Evolutionary conservation across 2,888 invertebrate species (phyloP).

Genomic region (Oscheius onirici): DNA sequence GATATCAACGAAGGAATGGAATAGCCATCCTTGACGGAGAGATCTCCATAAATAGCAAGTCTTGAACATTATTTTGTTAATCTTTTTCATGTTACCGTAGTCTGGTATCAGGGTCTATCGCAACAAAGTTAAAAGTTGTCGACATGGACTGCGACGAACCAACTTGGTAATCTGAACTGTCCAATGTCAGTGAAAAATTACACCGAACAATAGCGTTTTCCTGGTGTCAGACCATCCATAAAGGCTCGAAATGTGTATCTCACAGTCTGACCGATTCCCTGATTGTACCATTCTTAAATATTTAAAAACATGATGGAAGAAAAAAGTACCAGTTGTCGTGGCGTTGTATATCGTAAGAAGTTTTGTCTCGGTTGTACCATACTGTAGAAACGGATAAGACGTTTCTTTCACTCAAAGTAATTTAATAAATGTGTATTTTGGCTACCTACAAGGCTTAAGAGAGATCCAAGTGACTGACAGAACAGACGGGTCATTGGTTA

Average conservation of each 20-base stretch:
- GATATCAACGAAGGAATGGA: slow-evolving; percentile 85
- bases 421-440: background rate
- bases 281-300: slow-evolving; percentile 17
- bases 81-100: slow-evolving; percentile 25
- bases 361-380: slow-evolving; percentile 5
- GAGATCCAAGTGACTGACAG: slow-evolving; percentile 52
- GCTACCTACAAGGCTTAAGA: slow-evolving; percentile 37
- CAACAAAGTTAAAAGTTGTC: slow-evolving; percentile 51
- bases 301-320: background rate
- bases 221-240: slow-evolving; percentile 31
- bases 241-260: slow-evolving; percentile 17
- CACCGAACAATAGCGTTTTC: slow-evolving; percentile 41
- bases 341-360: background rate
- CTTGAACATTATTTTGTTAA: slow-evolving; percentile 34
- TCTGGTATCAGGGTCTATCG: slow-evolving; percentile 48
- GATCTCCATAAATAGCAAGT: slow-evolving; percentile 76
- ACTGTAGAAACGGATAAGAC: slow-evolving; percentile 2
- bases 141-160: slow-evolving; percentile 56
- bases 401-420: background rate
- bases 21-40: slow-evolving; percentile 91
- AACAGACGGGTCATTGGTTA: slow-evolving; percentile 34
- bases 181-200: background rate
- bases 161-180: slow-evolving; percentile 58
- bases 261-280: background rate
- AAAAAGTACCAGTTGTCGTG: slow-evolving; percentile 2